phyloP scores from a whole-genome alignment of 2,888 invertebrate species.

The Ormyrus labotus region DNA sequence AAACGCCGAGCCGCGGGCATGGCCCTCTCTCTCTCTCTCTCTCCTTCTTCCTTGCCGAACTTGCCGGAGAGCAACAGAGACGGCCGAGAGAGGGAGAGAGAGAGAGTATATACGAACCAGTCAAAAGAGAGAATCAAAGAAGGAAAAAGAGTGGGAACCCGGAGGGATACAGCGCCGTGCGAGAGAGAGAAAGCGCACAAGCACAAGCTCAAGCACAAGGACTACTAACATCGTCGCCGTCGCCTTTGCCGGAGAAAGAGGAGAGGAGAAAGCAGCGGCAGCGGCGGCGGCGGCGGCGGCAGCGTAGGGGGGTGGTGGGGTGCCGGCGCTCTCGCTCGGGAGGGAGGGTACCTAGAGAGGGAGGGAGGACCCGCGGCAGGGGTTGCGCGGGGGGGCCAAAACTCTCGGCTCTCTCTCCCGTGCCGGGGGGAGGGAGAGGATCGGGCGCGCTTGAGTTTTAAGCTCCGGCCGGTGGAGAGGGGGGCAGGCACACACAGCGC shows the following conservation, averaged over 20 bases:
- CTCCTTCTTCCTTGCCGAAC: not conserved
- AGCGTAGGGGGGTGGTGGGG: constrained; percentile 57
- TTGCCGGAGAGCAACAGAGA: constrained; percentile 36
- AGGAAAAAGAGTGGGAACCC: constrained; percentile 59
- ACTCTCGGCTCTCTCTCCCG: not conserved
- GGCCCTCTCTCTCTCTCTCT: not conserved
- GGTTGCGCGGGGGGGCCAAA: constrained; percentile 39
- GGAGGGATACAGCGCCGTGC: constrained; percentile 58
- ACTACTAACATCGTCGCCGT: constrained; percentile 27
- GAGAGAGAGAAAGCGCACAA: not conserved
- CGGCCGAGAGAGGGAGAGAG: constrained; percentile 51
- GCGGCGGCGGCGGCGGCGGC: constrained; percentile 39
- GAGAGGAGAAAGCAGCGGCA: constrained; percentile 46
- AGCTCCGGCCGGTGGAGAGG: constrained; percentile 15
- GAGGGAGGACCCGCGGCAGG: constrained; percentile 22
- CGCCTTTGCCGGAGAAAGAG: constrained; percentile 7
- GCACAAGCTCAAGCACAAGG: constrained; percentile 19
- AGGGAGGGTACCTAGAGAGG: not conserved
- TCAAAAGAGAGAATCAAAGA: constrained; percentile 49
- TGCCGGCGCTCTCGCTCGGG: constrained; percentile 41
- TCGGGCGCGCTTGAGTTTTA: constrained; percentile 13
- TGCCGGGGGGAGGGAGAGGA: no score
- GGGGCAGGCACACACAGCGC: not conserved
- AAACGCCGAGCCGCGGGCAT: constrained; percentile 62
- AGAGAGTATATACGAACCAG: constrained; percentile 55